A percentile compares a stretch with the other conserved stretches of the same genome.
Evolutionary conservation across 92 coral and sea anemone species (phyloP).

Genomic region (Hydrozoanthus gracilis): DNA sequence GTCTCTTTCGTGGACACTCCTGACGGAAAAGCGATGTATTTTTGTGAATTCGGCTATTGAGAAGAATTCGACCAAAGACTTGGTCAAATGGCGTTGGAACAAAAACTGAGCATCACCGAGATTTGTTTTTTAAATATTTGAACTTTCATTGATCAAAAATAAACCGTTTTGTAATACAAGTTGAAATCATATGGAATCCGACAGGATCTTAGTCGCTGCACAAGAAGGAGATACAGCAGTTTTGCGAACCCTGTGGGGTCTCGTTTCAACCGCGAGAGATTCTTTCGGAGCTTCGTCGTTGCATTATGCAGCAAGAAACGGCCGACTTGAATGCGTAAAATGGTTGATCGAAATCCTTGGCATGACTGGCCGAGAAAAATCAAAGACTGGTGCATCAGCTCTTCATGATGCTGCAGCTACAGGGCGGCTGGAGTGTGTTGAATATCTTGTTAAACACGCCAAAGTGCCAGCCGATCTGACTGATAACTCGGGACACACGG

Average conservation of each 20-base stretch:
- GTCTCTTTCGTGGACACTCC: background rate
- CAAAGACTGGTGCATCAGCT: slow-evolving; percentile 79
- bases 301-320: slow-evolving; percentile 81
- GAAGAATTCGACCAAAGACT: too few relatives aligned
- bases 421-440: slow-evolving; percentile 77
- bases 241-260: slow-evolving; percentile 65
- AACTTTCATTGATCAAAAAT: background rate
- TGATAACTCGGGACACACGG: slow-evolving; percentile 84
- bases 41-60: background rate
- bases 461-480: slow-evolving; percentile 60
- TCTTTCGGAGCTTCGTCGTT: slow-evolving; percentile 82
- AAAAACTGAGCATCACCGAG: background rate
- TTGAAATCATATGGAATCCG: slow-evolving; percentile 65
- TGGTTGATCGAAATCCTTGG: slow-evolving; percentile 82
- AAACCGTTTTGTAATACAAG: background rate
- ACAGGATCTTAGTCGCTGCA: slow-evolving; percentile 76
- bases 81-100: background rate
- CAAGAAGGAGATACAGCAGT: slow-evolving; percentile 84
- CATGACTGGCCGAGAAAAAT: slow-evolving; percentile 64
- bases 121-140: background rate
- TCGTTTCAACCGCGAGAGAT: slow-evolving; percentile 75
- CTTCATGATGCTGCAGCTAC: slow-evolving; percentile 88
- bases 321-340: slow-evolving; percentile 74
- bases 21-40: background rate
- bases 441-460: slow-evolving; percentile 68